These are phyloP conservation scores for Gerris lacustris DNA, from an alignment of 2,888 invertebrate species.

Conservation along the genomic window DNA sequence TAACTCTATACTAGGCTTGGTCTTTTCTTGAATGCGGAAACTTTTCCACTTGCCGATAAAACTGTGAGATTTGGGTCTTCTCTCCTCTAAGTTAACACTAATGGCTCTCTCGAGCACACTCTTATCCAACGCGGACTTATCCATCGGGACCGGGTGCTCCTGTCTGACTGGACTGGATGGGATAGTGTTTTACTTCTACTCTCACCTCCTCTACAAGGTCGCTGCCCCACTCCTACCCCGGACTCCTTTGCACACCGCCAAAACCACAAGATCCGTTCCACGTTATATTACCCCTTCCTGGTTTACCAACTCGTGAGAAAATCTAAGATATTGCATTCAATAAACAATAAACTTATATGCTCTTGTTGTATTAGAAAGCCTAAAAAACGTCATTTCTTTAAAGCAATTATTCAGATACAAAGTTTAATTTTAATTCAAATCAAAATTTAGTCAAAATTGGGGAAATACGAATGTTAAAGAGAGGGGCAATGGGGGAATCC, in stretches of 20 bases:
- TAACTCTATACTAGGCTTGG: conserved; percentile 19
- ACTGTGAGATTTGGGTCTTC: conserved; percentile 19
- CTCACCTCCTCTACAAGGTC: not conserved
- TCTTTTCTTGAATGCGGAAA: conserved; percentile 21
- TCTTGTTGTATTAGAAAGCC: too few relatives aligned
- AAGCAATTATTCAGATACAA: too few relatives aligned
- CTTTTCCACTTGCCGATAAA: conserved; percentile 30
- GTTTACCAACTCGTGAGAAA: too few relatives aligned
- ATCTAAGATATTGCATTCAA: too few relatives aligned
- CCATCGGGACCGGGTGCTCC: not conserved
- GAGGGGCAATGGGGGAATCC: too few relatives aligned
- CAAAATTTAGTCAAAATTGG: too few relatives aligned
- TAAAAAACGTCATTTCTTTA: too few relatives aligned
- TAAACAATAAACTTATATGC: too few relatives aligned
- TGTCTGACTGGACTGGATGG: not conserved
- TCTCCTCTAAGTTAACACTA: conserved; percentile 38
- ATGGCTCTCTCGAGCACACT: conserved; percentile 38
- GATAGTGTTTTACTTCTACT: not conserved
- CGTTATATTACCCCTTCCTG: too few relatives aligned
- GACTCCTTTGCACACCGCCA: not conserved
- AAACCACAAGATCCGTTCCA: too few relatives aligned
- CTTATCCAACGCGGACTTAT: conserved; percentile 28
- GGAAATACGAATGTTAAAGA: too few relatives aligned
- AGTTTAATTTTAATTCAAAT: too few relatives aligned
- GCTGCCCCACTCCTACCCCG: not conserved